Conservation (phyloP, 2,888 invertebrate genomes). For the Pachydiplax longipennis region DNA sequence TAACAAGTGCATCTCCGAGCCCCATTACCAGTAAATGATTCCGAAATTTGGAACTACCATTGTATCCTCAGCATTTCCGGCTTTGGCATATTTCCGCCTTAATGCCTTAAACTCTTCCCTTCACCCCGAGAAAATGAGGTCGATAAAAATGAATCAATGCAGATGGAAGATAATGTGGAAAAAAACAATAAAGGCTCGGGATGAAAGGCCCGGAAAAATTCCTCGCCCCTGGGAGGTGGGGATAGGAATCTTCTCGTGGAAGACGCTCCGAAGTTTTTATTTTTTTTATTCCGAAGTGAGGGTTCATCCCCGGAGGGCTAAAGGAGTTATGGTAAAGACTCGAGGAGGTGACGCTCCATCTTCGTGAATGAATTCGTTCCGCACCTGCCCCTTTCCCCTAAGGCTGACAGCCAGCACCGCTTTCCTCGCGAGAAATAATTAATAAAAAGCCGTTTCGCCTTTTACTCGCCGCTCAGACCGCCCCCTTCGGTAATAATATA, state of each 20-base stretch:
- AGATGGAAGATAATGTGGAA: neutral
- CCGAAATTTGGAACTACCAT: neutral
- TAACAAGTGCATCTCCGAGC: too few species aligned
- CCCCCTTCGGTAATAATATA: neutral
- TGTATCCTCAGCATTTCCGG: neutral
- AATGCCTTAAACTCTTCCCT: neutral
- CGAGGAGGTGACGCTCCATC: neutral
- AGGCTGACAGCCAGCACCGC: slow-evolving; percentile 19
- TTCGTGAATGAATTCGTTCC: slow-evolving; percentile 31
- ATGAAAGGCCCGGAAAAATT: neutral
- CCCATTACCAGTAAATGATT: neutral
- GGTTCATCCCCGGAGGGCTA: too few species aligned
- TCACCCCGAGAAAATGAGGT: neutral
- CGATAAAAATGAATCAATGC: slow-evolving; percentile 9
- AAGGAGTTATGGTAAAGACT: neutral
- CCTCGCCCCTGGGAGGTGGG: neutral
- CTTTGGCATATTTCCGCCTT: neutral
- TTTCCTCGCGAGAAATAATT: neutral
- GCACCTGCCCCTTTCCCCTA: slow-evolving; percentile 14
- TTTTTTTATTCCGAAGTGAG: neutral
- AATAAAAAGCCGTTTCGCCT: neutral
- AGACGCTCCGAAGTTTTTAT: neutral
- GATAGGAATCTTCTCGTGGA: neutral
- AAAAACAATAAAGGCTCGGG: neutral
- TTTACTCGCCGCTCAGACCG: neutral